Evolutionary conservation across 1,140 invertebrate species (phyloP), one percentile per base, ranked within the genome.

Genomic region (Drosophila insularis): DNA sequence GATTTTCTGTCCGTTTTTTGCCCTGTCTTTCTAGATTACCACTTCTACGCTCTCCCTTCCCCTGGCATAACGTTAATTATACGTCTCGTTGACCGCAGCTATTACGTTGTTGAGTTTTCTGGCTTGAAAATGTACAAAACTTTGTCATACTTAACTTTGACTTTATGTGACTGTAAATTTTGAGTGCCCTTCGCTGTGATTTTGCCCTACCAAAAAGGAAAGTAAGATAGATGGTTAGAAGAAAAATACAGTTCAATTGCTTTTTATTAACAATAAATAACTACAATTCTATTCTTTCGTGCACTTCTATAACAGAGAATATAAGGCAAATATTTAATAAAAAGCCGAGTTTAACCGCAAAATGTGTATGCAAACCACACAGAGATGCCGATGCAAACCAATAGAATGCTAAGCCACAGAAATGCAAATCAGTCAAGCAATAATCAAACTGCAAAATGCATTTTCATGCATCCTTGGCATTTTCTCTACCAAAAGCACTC

Each of bases 11-110:
- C 23, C 54, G 11, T 23, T 4, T 58, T 35, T 21, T 6, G 23
- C 27, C 35, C 68, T 58, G 10, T 27, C 19, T 31, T 31, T 55
- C 60, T 37, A 13, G 10, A 23, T 13, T 8, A 6, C 17, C 17
- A 4, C 11, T 35, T 6, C 27, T 27, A 27, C 14, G 23, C 61
- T 58, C 39, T 40, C n/a, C 60, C 37, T 62, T 60, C 53, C 68
- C 67, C 72, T 55, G 75, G 58, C 75, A 73, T 71, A 68, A 71
- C 84, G 77, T 86, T 86, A 86, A 86, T 87, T 86, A 86, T 87
- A 86, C 84, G 82, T 76, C 82, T 89, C 82, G 82, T 87, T 86
- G 82, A 82, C 82, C 82, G 82, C 74, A 58, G 82, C 82, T 75
- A 87, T 87, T 79, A 81, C 74, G 7, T 37, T 72, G 81, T 55